Conservation (phyloP, 2,113 vertebrate genomes). For the Oceanites oceanicus region DNA sequence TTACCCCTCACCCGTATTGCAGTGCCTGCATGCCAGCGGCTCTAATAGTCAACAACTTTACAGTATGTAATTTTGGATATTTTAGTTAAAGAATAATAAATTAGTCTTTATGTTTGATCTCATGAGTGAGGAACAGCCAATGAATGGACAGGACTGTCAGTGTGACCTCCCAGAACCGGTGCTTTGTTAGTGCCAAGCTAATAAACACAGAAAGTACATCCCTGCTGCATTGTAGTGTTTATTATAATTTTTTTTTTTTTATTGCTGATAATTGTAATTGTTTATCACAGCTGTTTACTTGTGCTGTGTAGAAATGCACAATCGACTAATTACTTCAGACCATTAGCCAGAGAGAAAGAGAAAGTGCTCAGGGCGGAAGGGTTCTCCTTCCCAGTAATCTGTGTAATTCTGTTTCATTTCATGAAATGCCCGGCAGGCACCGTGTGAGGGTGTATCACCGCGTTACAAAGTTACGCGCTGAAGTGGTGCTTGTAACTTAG, state of each 20-base stretch:
- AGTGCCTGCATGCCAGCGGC: background rate
- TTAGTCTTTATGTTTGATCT: background rate
- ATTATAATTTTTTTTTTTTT: background rate
- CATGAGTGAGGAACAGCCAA: background rate
- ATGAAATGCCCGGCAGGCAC: rapidly evolving
- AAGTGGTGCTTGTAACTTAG: background rate
- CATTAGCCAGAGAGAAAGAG: background rate
- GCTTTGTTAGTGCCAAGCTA: background rate
- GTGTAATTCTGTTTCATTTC: background rate
- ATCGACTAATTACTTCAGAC: background rate
- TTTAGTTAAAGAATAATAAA: background rate
- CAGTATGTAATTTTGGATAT: background rate
- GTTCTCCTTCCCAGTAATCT: background rate
- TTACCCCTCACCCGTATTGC: background rate
- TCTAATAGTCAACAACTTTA: background rate
- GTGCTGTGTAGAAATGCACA: background rate
- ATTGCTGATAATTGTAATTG: background rate
- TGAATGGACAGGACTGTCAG: background rate
- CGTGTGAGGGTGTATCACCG: rapidly evolving
- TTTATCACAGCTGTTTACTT: background rate
- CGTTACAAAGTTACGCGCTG: rapidly evolving
- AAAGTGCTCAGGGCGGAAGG: background rate
- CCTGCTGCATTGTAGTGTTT: background rate
- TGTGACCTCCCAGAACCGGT: background rate
- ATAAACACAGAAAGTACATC: background rate